Evolutionary conservation across 2,797 vertebrate genomes (phyloP), one percentile per base, ranked within the genome.

Genomic region (Chromobotia macracanthus): DNA sequence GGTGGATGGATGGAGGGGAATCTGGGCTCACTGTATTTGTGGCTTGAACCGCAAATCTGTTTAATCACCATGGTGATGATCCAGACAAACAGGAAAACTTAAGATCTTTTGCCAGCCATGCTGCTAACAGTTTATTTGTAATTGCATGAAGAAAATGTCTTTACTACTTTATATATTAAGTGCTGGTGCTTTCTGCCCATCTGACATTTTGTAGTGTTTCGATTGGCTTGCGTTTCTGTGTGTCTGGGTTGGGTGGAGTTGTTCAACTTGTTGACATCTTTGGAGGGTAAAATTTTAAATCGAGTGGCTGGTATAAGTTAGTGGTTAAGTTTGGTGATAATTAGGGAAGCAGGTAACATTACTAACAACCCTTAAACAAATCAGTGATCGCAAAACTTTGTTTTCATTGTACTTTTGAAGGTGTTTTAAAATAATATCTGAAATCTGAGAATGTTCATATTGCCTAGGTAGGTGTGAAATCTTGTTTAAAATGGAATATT

Each of bases 61-160:
- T 69, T 23, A 63, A 70, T 73, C n/a, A 10, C 31, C 35, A 46
- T 67, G 31, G 53, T 63, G 78, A 44, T 69, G 12, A 48, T 58
- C 60, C 18, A 35, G 13, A 19, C 16, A 56, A 53, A 46, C 73
- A 65, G 38, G 18, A 74, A 67, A 5, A 50, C 19, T 6, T 3
- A 23, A 51, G 31, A 65, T 12, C 11, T 15, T 12, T 38, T 35
- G 7, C 8, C 19, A 25, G 19, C 48, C 25, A n/a, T n/a, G 3
- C 9, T n/a, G 9, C 9, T 31, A 8, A 3, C 23, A 53, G 15
- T 15, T 19, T 35, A 23, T 28, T 53, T 19, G 2, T n/a, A 19
- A 3, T 18, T 15, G 10, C 35, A 48, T 51, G 61, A 48, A 13
- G 60, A 38, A 18, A 25, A 38, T 0, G 5, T 18, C 13, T 5